Conservation (phyloP, 2,888 invertebrate species). For the Netelia melanura region DNA sequence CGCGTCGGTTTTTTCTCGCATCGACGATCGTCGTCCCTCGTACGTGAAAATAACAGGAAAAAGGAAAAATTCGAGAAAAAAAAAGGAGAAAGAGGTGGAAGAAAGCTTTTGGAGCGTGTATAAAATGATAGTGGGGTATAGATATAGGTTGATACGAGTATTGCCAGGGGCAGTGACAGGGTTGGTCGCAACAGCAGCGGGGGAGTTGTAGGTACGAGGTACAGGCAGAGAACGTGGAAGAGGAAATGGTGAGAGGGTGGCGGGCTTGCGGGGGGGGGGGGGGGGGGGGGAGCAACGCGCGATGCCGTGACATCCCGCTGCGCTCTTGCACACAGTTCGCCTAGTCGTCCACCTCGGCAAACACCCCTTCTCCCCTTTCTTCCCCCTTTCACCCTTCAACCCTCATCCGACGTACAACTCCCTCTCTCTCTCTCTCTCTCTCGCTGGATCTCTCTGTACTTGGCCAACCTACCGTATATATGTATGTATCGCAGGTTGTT, state of each 20-base stretch:
- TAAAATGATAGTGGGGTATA: no score
- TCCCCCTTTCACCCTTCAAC: conserved; percentile 56
- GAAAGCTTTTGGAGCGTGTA: no score
- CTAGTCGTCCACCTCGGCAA: conserved; percentile 51
- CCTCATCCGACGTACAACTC: conserved; percentile 58
- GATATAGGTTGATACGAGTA: no score
- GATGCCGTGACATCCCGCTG: conserved; percentile 81
- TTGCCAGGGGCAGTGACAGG: no score
- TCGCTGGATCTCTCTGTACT: background rate
- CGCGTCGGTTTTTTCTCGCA: no score
- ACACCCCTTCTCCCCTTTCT: background rate
- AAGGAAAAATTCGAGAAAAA: background rate
- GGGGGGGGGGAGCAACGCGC: conserved; percentile 79
- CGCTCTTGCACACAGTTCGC: conserved; percentile 65
- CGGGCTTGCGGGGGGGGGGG: conserved; percentile 7
- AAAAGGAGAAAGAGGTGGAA: background rate
- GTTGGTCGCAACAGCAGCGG: no score
- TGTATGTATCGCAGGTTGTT: background rate
- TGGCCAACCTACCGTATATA: background rate
- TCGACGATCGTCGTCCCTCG: no score
- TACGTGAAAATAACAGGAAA: background rate
- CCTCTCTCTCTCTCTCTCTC: background rate
- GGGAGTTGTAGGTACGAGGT: background rate
- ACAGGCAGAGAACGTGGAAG: conserved; percentile 31
- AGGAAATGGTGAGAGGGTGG: conserved; percentile 54